Evolutionary conservation across 1,140 invertebrate genomes (phyloP).

Genomic region (Dreissena rostriformis): DNA sequence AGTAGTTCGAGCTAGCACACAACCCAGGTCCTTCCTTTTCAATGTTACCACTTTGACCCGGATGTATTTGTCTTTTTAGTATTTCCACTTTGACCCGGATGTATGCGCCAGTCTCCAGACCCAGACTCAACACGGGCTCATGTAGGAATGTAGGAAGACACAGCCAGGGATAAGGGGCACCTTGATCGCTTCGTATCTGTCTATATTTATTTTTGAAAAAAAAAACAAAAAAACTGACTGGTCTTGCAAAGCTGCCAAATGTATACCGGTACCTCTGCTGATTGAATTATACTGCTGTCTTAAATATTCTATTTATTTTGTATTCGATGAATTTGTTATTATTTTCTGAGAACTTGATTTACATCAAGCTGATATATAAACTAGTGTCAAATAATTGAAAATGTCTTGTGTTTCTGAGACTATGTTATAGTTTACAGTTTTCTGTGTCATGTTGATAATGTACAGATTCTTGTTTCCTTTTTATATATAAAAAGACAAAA

Average conservation of each 20-base stretch:
- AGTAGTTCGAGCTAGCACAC: too few species aligned
- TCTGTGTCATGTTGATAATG: too few species aligned
- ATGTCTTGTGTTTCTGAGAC: too few species aligned
- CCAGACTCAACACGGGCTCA: conserved; percentile 76
- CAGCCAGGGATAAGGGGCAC: neutral
- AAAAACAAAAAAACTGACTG: neutral
- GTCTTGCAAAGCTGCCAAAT: neutral
- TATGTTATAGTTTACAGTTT: too few species aligned
- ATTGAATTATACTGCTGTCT: too few species aligned
- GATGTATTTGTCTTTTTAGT: too few species aligned
- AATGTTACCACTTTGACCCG: conserved; percentile 77
- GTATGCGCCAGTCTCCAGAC: conserved; percentile 78
- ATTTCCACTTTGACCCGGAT: too few species aligned
- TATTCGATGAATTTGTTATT: neutral
- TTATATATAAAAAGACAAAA: too few species aligned
- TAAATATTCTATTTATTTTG: too few species aligned
- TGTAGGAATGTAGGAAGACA: conserved; percentile 63
- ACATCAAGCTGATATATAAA: neutral
- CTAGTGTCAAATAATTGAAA: too few species aligned
- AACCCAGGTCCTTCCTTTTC: conserved; percentile 53
- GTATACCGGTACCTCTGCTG: neutral
- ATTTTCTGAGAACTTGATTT: too few species aligned
- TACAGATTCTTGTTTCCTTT: too few species aligned
- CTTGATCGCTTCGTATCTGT: neutral
- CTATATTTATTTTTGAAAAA: neutral